Base-by-base conservation (phyloP, 2,113 vertebrate species). In the Tauraco erythrolophus region DNA sequence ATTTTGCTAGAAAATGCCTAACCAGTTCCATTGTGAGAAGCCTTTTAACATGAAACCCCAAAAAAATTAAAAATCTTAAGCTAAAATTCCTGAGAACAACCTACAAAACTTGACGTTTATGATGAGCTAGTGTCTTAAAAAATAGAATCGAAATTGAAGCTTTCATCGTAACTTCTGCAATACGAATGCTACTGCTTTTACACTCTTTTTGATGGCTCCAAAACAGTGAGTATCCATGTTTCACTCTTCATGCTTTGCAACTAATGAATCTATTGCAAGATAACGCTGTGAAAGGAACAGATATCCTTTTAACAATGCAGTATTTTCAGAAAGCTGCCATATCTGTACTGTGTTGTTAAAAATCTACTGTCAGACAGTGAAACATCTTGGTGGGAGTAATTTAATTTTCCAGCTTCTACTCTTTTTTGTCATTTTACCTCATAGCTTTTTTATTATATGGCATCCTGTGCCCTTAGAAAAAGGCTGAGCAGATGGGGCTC, bases 271-370 rank as follows among this genome's bases (percentile, higher is more conserved):
- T 68, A 87, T 87, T 89, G 56, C 60, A 91, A 92, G 43, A 35
- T 57, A 88, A 15, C 31, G 37, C 39, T 23, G 35, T 21, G 64
- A 65, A 83, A 94, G 45, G 39, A 57, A 94, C 77, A 94, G 50
- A 65, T 24, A 43, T 18, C 30, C 68, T 91, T 91, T 84, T 48
- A 53, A 69, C 58, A 82, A 89, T 8, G 24, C 31, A 66, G 19
- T 48, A 56, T 80, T 94, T 82, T 96, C 78, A 92, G 74, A 87
- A 86, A 92, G 30, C 30, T 97, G 69, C 57, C 58, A 22, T 57
- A 72, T 76, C 68, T 24, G 35, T 64, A 46, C 43, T 71, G 15
- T 48, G 56, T 17, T 92, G 83, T 69, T 86, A 86, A 92, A 88
- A 78, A 75, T 31, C 75, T 45, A 7, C 54, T 89, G 58, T 64